phyloP scores from a whole-genome alignment of 2,888 invertebrate genomes.

The Drosophila incognita region DNA sequence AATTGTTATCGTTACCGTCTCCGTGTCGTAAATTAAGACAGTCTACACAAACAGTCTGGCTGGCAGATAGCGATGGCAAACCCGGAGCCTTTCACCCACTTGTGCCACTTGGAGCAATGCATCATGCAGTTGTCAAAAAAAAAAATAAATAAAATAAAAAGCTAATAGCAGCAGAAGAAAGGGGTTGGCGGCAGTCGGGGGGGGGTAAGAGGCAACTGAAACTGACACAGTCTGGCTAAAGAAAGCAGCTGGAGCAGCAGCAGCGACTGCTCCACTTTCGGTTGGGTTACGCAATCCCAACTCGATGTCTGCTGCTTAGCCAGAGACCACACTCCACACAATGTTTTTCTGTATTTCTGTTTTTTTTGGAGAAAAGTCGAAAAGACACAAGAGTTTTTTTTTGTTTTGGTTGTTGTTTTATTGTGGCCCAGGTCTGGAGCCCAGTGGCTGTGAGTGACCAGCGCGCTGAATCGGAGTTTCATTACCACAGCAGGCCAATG shows the following conservation, averaged over 20 bases:
- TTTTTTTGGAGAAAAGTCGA: constrained; percentile 22
- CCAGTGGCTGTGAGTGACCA: constrained; percentile 43
- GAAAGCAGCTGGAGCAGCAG: constrained; percentile 35
- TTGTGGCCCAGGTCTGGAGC: constrained; percentile 1
- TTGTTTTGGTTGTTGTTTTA: neutral
- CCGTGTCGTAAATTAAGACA: constrained; percentile 73
- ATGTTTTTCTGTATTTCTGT: constrained; percentile 16
- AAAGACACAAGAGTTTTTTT: constrained; percentile 24
- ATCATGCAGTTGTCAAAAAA: constrained; percentile 78
- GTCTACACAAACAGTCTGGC: constrained; percentile 15
- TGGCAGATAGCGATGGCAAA: constrained; percentile 16
- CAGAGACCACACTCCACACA: constrained; percentile 32
- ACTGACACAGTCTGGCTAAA: constrained; percentile 31
- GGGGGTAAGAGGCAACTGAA: neutral
- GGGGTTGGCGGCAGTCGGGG: neutral
- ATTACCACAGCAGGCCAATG: constrained; percentile 57
- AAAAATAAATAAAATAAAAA: constrained; percentile 33
- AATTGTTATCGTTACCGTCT: constrained; percentile 75
- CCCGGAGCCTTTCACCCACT: constrained; percentile 75
- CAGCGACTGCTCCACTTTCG: constrained; percentile 69
- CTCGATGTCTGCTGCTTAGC: constrained; percentile 40
- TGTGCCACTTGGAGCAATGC: constrained; percentile 70
- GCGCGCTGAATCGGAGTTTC: constrained; percentile 70
- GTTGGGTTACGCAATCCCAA: constrained; percentile 73
- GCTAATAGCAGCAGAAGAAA: neutral